Percentiles rank a stretch among this genome's conserved stretches.
Conservation (phyloP, 2,888 invertebrate genomes). For the Amblyteles armatorius region DNA sequence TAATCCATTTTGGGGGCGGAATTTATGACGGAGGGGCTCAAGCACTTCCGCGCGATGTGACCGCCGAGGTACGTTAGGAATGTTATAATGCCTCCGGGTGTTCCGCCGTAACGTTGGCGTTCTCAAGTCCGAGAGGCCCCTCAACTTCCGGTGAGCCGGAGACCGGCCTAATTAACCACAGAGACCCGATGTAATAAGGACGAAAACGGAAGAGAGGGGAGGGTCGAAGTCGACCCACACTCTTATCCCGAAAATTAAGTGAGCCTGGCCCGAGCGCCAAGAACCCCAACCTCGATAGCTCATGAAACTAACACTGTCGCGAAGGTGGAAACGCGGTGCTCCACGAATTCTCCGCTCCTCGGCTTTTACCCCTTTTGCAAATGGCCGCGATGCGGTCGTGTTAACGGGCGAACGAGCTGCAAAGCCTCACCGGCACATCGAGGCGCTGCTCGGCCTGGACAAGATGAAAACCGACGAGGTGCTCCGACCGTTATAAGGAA, state of each 20-base stretch:
- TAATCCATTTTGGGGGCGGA: slow-evolving; percentile 49
- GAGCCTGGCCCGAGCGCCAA: slow-evolving; percentile 60
- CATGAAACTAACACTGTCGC: slow-evolving; percentile 52
- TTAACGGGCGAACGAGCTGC: slow-evolving; percentile 66
- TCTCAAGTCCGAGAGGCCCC: slow-evolving; percentile 48
- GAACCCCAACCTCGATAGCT: slow-evolving; percentile 62
- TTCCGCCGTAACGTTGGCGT: slow-evolving; percentile 24
- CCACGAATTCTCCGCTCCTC: neutral
- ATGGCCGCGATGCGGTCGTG: slow-evolving; percentile 46
- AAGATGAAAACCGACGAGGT: slow-evolving; percentile 6
- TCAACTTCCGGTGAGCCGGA: slow-evolving; percentile 55
- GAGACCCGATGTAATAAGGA: slow-evolving; percentile 61
- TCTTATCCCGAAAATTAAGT: slow-evolving; percentile 73
- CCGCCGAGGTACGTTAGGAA: slow-evolving; percentile 46
- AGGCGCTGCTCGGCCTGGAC: neutral
- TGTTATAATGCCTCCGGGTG: slow-evolving; percentile 48
- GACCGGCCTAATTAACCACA: slow-evolving; percentile 68
- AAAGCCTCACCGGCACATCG: slow-evolving; percentile 43
- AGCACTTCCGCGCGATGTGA: slow-evolving; percentile 42
- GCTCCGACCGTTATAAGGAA: slow-evolving; percentile 35
- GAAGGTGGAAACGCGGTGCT: slow-evolving; percentile 14
- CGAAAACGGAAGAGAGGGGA: slow-evolving; percentile 33
- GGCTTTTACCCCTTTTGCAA: slow-evolving; percentile 56
- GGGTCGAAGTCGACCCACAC: slow-evolving; percentile 42
- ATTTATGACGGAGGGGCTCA: slow-evolving; percentile 48